Percentiles rank a stretch among this genome's conserved stretches.
phyloP scores from a whole-genome alignment of 2,888 invertebrate species.

The Lochmaea crataegi region DNA sequence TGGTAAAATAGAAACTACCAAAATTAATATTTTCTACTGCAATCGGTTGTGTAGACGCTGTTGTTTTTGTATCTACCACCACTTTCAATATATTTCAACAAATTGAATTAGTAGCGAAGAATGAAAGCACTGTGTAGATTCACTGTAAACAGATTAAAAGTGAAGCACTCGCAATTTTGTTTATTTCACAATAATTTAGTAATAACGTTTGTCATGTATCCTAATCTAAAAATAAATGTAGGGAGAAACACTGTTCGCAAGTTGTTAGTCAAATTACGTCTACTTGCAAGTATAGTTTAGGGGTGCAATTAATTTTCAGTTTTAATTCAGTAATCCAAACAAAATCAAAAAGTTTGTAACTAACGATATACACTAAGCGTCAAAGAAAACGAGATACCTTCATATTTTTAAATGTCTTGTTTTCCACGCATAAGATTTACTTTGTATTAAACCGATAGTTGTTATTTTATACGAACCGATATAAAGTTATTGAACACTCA shows the following conservation, averaged over 20 bases:
- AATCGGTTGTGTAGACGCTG: conserved; percentile 11
- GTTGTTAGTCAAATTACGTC: not conserved
- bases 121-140: conserved; percentile 12
- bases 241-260: not conserved
- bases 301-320: not conserved
- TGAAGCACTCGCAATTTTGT: conserved; percentile 11
- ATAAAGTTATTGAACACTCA: no score
- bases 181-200: conserved; percentile 1
- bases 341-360: no score
- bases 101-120: conserved; percentile 13
- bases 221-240: conserved; percentile 2
- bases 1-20: not conserved
- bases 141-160: conserved; percentile 16
- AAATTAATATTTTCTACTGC: not conserved
- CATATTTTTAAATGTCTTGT: no score
- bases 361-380: no score
- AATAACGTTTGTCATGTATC: not conserved
- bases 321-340: no score
- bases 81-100: conserved; percentile 6
- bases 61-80: conserved; percentile 1
- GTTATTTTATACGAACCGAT: no score
- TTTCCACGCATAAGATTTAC: no score
- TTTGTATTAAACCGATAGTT: no score
- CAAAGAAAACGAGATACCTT: no score
- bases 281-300: not conserved